Evolutionary conservation across 1,140 invertebrate species (phyloP).

Genomic region (Drosophila funebris): DNA sequence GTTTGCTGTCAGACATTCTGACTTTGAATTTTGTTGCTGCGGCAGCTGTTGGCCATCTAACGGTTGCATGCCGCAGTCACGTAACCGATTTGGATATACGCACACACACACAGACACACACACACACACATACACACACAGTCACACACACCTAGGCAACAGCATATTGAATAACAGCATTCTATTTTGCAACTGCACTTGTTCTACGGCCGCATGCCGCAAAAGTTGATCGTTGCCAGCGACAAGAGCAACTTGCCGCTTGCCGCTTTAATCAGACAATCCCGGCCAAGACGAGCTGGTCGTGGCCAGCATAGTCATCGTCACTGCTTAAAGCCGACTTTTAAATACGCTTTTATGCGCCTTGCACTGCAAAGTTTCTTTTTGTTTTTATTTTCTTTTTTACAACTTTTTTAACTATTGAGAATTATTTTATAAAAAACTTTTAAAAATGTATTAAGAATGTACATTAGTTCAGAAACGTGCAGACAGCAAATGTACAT

Average conservation of each 20-base stretch:
- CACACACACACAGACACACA: slow-evolving; percentile 33
- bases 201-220: slow-evolving; percentile 57
- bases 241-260: slow-evolving; percentile 8
- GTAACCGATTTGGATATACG: slow-evolving; percentile 65
- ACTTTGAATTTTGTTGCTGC: slow-evolving; percentile 32
- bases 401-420: too few species aligned
- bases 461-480: too few species aligned
- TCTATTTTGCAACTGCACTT: slow-evolving; percentile 66
- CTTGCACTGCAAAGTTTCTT: too few species aligned
- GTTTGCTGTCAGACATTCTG: slow-evolving; percentile 49
- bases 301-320: not conserved
- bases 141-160: slow-evolving; percentile 27
- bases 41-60: slow-evolving; percentile 74
- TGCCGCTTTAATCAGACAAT: slow-evolving; percentile 6
- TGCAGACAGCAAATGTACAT: too few species aligned
- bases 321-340: too few species aligned
- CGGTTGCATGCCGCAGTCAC: slow-evolving; percentile 64
- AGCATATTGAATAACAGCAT: slow-evolving; percentile 76
- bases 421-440: too few species aligned
- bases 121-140: slow-evolving; percentile 11
- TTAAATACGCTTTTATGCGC: too few species aligned
- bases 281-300: slow-evolving; percentile 12
- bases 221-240: slow-evolving; percentile 51
- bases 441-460: too few species aligned
- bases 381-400: too few species aligned